phyloP scores from a whole-genome alignment of 2,113 vertebrate species.

The Piaya cayana region DNA sequence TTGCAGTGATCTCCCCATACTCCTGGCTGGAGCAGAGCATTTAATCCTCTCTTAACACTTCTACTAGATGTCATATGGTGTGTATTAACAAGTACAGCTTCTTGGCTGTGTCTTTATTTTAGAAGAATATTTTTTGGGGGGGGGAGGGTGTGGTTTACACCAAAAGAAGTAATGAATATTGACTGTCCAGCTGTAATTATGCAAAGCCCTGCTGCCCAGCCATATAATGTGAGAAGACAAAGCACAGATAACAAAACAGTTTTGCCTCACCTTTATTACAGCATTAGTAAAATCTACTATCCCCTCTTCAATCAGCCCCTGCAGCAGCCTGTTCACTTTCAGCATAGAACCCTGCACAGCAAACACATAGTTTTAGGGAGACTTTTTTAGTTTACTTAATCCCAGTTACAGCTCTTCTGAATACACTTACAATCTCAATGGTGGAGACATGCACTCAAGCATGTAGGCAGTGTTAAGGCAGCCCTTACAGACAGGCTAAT shows the following conservation, averaged over 20 bases:
- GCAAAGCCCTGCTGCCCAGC: background rate
- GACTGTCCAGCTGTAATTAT: background rate
- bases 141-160: background rate
- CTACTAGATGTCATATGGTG: background rate
- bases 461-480: rapidly evolving
- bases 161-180: background rate
- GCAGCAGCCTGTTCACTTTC: background rate
- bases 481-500: background rate
- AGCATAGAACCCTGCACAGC: background rate
- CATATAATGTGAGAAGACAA: background rate
- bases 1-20: background rate
- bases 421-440: too few relatives aligned
- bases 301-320: background rate
- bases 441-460: background rate
- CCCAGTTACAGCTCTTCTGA: too few relatives aligned
- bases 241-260: background rate
- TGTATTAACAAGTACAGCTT: background rate
- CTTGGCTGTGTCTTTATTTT: background rate
- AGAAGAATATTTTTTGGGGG: background rate
- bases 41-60: background rate
- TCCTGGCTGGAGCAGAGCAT: background rate
- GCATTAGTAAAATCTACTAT: background rate
- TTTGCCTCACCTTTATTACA: background rate
- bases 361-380: background rate
- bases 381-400: background rate